Conservation (phyloP, 2,888 invertebrate species). For the Chloromyia formosa region DNA sequence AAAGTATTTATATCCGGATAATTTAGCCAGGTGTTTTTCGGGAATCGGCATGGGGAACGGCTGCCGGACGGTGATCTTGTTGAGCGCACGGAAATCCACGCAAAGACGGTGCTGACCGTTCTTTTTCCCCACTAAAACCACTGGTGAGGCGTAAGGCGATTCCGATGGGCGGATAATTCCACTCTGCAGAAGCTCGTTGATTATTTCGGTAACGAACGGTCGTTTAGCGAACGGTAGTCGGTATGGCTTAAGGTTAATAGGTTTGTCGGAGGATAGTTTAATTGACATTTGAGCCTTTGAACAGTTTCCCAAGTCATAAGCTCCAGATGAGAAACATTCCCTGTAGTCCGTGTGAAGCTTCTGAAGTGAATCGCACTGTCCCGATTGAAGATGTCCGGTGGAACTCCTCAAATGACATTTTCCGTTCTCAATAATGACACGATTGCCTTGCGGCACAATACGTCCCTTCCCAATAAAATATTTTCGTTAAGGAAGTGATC, state of each 20-base stretch:
- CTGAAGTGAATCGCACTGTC: no score
- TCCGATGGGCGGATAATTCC: constrained; percentile 14
- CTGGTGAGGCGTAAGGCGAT: constrained; percentile 44
- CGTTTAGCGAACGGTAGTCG: constrained; percentile 16
- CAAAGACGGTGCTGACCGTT: constrained; percentile 45
- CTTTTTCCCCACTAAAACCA: constrained; percentile 35
- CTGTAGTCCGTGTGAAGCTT: no score
- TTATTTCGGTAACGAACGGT: neutral
- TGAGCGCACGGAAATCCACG: constrained; percentile 48
- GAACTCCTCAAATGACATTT: no score
- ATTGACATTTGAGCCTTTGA: neutral
- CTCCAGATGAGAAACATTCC: no score
- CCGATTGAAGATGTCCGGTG: no score
- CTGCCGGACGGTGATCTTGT: constrained; percentile 49
- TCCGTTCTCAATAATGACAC: neutral
- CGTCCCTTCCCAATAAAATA: neutral
- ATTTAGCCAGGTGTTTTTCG: constrained; percentile 48
- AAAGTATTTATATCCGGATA: constrained; percentile 37
- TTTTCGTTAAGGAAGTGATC: neutral
- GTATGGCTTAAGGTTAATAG: constrained; percentile 5
- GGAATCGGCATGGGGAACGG: constrained; percentile 49
- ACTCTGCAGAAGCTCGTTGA: neutral
- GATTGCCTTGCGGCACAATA: neutral
- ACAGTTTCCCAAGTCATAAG: constrained; percentile 2
- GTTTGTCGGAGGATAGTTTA: neutral